Percentiles rank a stretch among this genome's conserved stretches.
Evolutionary conservation across 2,797 vertebrate species (phyloP).

Genomic region (Streptopelia turtur): DNA sequence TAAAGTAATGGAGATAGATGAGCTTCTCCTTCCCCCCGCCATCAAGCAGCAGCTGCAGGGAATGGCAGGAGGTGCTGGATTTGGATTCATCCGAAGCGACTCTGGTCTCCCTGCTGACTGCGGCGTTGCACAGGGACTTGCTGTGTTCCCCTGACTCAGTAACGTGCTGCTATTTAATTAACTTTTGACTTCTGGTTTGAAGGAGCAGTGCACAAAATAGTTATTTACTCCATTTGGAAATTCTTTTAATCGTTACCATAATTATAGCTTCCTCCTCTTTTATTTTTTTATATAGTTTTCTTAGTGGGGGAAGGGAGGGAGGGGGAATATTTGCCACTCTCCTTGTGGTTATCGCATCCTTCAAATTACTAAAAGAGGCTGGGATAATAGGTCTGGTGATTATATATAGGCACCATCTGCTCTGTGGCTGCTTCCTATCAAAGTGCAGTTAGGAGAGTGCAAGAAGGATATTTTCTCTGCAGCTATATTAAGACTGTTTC

Average conservation of each 20-base stretch:
- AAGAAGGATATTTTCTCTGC: constrained; percentile 62
- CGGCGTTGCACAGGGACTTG: background rate
- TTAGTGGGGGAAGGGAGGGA: constrained; percentile 11
- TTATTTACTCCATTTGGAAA: constrained; percentile 76
- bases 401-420: constrained; percentile 74
- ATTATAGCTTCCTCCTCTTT: constrained; percentile 65
- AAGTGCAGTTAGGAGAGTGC: constrained; percentile 61
- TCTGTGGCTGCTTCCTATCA: constrained; percentile 70
- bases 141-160: constrained; percentile 9
- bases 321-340: constrained; percentile 55
- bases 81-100: background rate
- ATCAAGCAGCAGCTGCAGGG: too few relatives aligned
- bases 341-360: constrained; percentile 68
- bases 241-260: constrained; percentile 70
- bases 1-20: background rate
- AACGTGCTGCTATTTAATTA: constrained; percentile 48
- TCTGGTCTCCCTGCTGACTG: background rate
- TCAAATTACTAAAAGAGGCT: constrained; percentile 66
- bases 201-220: constrained; percentile 67
- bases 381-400: constrained; percentile 71
- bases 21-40: background rate
- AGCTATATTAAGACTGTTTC: constrained; percentile 65
- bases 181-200: constrained; percentile 73
- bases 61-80: background rate
- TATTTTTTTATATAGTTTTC: constrained; percentile 38